A percentile compares a stretch with the other conserved stretches of the same genome.
Conservation (phyloP, 2,113 vertebrate species). For the Arvicanthis niloticus region DNA sequence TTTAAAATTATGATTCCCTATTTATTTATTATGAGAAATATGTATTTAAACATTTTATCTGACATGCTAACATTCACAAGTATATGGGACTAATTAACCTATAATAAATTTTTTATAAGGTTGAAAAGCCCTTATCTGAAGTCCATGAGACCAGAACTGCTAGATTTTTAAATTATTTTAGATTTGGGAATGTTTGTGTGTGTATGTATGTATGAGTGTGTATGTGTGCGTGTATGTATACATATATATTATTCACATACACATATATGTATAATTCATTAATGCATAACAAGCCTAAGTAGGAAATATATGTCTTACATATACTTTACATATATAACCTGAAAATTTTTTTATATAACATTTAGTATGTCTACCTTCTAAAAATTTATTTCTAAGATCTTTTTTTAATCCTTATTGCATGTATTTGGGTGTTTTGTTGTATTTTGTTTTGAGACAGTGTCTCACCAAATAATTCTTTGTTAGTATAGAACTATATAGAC, state of each 20-base stretch:
- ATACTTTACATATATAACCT: background rate
- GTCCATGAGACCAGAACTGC: background rate
- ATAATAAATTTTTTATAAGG: conserved; percentile 18
- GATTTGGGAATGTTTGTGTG: background rate
- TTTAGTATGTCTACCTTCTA: background rate
- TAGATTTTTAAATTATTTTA: background rate
- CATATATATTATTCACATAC: background rate
- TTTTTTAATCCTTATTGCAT: background rate
- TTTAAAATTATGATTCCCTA: conserved; percentile 25
- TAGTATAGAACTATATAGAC: background rate
- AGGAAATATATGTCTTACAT: background rate
- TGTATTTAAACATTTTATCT: conserved; percentile 37
- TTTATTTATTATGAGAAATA: conserved; percentile 53
- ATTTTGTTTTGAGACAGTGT: background rate
- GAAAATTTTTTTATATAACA: background rate
- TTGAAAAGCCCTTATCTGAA: background rate
- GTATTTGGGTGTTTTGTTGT: background rate
- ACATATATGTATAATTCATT: background rate
- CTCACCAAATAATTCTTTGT: background rate
- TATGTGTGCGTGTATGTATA: rapidly evolving
- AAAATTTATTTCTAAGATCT: background rate
- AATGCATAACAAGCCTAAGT: background rate
- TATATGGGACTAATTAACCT: background rate
- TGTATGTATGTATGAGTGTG: rapidly evolving
- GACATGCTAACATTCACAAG: conserved; percentile 43